These are phyloP conservation scores for Antrozous pallidus DNA, from an alignment of 2,797 vertebrate genomes.

Conservation along the genomic window DNA sequence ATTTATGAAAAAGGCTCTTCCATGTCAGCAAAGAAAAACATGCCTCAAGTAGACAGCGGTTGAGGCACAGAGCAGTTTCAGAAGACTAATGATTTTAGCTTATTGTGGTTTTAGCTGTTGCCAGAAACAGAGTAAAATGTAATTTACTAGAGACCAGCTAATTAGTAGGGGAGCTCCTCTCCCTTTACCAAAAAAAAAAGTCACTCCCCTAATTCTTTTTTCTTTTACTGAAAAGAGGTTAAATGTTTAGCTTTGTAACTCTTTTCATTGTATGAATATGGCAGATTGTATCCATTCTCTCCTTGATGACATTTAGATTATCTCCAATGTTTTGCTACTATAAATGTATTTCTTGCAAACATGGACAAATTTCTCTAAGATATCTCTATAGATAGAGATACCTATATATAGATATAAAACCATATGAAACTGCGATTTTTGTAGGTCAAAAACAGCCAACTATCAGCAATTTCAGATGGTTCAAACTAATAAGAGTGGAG, in stretches of 20 bases:
- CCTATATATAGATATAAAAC: neutral
- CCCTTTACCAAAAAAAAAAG: neutral
- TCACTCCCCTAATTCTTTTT: neutral
- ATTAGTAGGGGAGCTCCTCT: neutral
- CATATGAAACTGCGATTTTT: neutral
- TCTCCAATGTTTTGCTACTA: neutral
- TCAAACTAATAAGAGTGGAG: neutral
- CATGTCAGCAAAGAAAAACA: conserved; percentile 30
- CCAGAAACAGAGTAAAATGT: conserved; percentile 47
- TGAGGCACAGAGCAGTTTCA: conserved; percentile 50
- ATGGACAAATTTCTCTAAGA: neutral
- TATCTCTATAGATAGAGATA: neutral
- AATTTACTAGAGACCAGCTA: conserved; percentile 47
- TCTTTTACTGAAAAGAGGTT: neutral
- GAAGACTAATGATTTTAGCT: conserved; percentile 59
- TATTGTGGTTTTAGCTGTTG: neutral
- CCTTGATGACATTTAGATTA: neutral
- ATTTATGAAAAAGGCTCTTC: conserved; percentile 41
- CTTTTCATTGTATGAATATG: neutral
- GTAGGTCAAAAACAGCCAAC: neutral
- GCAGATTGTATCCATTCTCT: neutral
- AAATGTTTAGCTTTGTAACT: neutral
- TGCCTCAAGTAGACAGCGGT: neutral
- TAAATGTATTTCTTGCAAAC: neutral
- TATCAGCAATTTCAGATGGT: neutral